Conservation (phyloP, 2,113 vertebrate genomes). For the Rostratula benghalensis region DNA sequence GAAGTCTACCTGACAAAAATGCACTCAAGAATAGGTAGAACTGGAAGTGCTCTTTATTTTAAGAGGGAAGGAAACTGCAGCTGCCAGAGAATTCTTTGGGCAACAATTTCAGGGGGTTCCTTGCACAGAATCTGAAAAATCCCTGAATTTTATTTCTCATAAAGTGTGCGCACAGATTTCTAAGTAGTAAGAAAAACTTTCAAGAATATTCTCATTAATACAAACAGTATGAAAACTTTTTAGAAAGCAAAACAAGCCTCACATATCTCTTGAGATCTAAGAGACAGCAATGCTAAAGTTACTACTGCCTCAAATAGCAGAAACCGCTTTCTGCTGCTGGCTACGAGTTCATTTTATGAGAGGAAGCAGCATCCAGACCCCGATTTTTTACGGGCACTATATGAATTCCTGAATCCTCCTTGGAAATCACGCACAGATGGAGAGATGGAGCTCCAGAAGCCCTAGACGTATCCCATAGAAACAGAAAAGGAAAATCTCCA, state of each 20-base stretch:
- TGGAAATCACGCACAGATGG: background rate
- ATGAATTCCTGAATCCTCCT: background rate
- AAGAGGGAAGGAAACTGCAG: background rate
- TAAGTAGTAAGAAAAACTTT: accelerated
- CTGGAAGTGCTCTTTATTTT: background rate
- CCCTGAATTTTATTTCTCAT: background rate
- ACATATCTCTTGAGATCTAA: background rate
- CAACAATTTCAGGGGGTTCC: background rate
- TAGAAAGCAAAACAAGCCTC: background rate
- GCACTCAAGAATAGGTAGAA: background rate
- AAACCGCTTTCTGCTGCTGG: background rate
- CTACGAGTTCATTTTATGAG: background rate
- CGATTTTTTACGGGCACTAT: background rate
- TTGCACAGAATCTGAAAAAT: background rate
- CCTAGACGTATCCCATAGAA: conserved; percentile 45
- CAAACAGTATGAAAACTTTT: accelerated
- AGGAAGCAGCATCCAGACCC: background rate
- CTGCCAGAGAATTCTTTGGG: background rate
- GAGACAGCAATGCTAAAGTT: background rate
- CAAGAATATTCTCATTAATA: background rate
- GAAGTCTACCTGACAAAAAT: background rate
- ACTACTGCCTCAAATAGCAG: background rate
- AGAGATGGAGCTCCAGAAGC: background rate
- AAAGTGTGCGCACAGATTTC: accelerated
- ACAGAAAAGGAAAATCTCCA: conserved; percentile 24